These are phyloP conservation scores for Dysdera silvatica DNA, from an alignment of 1,140 invertebrate genomes.

Conservation along the genomic window DNA sequence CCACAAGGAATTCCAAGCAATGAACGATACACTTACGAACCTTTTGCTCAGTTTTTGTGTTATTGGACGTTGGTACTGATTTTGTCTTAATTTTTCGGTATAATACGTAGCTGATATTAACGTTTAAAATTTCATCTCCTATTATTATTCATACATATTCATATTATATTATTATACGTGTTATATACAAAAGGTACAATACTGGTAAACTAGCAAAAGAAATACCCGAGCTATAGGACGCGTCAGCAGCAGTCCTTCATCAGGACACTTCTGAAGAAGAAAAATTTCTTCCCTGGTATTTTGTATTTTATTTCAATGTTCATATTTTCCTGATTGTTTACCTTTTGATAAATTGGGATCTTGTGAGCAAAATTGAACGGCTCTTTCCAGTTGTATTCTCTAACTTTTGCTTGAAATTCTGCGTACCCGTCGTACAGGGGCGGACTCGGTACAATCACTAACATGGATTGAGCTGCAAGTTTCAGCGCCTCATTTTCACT, in stretches of 20 bases:
- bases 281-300: too few relatives aligned
- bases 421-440: slow-evolving; percentile 59
- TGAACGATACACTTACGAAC: too few relatives aligned
- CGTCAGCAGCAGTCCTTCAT: too few relatives aligned
- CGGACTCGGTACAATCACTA: slow-evolving; percentile 76
- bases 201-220: too few relatives aligned
- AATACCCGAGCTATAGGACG: too few relatives aligned
- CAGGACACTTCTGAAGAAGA: too few relatives aligned
- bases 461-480: slow-evolving; percentile 59
- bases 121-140: not conserved
- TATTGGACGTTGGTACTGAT: too few relatives aligned
- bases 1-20: too few relatives aligned
- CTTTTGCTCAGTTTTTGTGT: too few relatives aligned
- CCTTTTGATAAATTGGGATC: slow-evolving; percentile 13
- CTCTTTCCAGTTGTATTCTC: slow-evolving; percentile 61
- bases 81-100: too few relatives aligned
- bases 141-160: not conserved
- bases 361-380: slow-evolving; percentile 45
- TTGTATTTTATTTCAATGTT: not conserved
- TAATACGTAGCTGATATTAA: not conserved
- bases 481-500: slow-evolving; percentile 28
- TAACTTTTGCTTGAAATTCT: slow-evolving; percentile 67
- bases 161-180: not conserved
- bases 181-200: not conserved
- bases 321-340: not conserved